Evolutionary conservation across 2,113 vertebrate species (phyloP).

Genomic region (Todiramphus chloris): DNA sequence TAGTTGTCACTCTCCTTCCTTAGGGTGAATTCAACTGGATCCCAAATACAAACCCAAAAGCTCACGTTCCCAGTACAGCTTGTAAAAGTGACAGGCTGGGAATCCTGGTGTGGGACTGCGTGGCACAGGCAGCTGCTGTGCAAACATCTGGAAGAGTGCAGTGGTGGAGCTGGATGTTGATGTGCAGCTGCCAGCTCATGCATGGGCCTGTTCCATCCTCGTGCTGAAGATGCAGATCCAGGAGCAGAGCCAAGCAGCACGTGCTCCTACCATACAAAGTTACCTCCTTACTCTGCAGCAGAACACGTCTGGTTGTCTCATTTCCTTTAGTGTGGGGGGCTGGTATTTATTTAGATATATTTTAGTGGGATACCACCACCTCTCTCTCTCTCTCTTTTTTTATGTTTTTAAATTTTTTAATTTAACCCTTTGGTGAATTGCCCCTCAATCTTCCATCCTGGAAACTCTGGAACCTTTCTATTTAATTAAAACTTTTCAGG

Average conservation of each 20-base stretch:
- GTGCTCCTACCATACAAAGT: rapidly evolving
- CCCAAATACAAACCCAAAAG: neutral
- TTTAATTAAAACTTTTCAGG: neutral
- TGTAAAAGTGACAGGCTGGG: neutral
- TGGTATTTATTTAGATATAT: neutral
- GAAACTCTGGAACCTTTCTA: neutral
- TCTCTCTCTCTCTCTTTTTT: neutral
- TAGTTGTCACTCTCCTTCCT: neutral
- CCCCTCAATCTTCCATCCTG: neutral
- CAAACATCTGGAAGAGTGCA: neutral
- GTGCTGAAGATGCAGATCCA: neutral
- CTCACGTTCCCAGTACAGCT: neutral
- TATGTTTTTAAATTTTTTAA: neutral
- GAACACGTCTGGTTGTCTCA: neutral
- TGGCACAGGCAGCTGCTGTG: neutral
- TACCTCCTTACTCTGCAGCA: neutral
- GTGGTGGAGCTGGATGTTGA: neutral
- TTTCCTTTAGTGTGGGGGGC: neutral
- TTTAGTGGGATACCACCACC: neutral
- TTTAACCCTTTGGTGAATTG: neutral
- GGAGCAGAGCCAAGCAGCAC: neutral
- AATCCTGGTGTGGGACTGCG: neutral
- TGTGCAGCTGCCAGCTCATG: neutral
- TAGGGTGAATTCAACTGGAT: neutral
- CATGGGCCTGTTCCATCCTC: neutral